Conservation (phyloP, 2,888 invertebrate genomes). For the Ceriagrion tenellum region DNA sequence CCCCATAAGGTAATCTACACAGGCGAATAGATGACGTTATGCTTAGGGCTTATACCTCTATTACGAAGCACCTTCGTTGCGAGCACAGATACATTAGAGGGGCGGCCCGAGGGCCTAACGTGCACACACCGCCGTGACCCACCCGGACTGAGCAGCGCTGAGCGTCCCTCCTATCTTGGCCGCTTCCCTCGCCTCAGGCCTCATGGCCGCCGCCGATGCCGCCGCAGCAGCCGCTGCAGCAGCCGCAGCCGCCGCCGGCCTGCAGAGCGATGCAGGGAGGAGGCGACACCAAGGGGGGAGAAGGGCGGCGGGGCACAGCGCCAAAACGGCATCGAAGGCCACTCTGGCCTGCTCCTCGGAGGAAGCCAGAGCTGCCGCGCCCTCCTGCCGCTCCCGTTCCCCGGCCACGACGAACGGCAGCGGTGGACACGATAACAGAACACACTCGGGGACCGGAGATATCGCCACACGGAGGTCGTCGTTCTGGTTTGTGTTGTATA, state of each 20-base stretch:
- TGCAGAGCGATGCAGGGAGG: slow-evolving; percentile 40
- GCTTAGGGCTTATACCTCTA: too few relatives aligned
- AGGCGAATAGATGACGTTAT: too few relatives aligned
- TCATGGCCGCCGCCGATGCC: slow-evolving; percentile 49
- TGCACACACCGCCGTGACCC: not conserved
- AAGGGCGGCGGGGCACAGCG: slow-evolving; percentile 57
- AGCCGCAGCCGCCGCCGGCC: slow-evolving; percentile 22
- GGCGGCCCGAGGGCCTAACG: not conserved
- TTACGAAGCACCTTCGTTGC: too few relatives aligned
- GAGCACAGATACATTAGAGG: too few relatives aligned
- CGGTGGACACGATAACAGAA: not conserved
- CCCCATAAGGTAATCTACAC: too few relatives aligned
- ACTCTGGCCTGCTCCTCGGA: slow-evolving; percentile 50
- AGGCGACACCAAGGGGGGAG: slow-evolving; percentile 55
- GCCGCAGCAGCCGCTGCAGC: slow-evolving; percentile 44
- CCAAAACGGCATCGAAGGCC: slow-evolving; percentile 52
- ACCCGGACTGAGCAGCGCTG: slow-evolving; percentile 46
- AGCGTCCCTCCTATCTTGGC: slow-evolving; percentile 52
- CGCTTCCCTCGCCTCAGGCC: slow-evolving; percentile 51
- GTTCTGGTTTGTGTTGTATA: not conserved
- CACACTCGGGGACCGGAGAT: slow-evolving; percentile 23
- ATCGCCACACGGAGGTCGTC: not conserved
- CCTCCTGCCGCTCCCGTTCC: slow-evolving; percentile 47
- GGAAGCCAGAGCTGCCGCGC: slow-evolving; percentile 30
- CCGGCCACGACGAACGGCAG: slow-evolving; percentile 47